These are phyloP conservation scores for Desoria tigrina DNA, from an alignment of 2,888 invertebrate genomes.

Conservation along the genomic window DNA sequence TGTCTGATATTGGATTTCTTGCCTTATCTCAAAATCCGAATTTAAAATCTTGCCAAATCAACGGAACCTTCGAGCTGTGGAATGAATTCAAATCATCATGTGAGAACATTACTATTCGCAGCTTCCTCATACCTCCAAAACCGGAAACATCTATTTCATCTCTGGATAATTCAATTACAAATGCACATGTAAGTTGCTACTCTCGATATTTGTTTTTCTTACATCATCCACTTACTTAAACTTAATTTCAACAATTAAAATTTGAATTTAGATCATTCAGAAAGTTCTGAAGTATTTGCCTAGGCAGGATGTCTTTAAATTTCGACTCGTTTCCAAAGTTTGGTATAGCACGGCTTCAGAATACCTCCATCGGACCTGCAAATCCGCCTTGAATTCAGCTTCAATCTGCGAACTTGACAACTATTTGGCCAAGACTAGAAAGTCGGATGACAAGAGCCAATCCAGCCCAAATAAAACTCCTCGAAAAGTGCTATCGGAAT, in stretches of 20 bases:
- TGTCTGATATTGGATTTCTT: conserved; percentile 36
- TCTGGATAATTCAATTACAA: too few species aligned
- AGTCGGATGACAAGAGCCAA: not conserved
- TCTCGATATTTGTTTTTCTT: too few species aligned
- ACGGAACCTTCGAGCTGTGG: conserved; percentile 30
- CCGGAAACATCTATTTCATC: not conserved
- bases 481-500: conserved; percentile 15
- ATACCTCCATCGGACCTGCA: conserved; percentile 27
- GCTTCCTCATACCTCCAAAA: conserved; percentile 33
- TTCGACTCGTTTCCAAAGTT: conserved; percentile 23
- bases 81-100: conserved; percentile 16
- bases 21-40: conserved; percentile 19
- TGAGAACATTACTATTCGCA: conserved; percentile 28
- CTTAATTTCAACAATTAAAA: too few species aligned
- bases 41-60: conserved; percentile 17
- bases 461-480: conserved; percentile 21
- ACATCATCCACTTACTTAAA: not conserved
- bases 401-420: conserved; percentile 4
- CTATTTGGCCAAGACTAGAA: conserved; percentile 10
- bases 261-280: conserved; percentile 21
- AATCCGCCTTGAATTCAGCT: not conserved
- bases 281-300: conserved; percentile 26
- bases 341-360: conserved; percentile 19
- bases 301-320: conserved; percentile 17
- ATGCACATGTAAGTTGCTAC: too few species aligned